Evolutionary conservation across 2,888 invertebrate species (phyloP).

Genomic region (Drosophila pseudotalamancana): DNA sequence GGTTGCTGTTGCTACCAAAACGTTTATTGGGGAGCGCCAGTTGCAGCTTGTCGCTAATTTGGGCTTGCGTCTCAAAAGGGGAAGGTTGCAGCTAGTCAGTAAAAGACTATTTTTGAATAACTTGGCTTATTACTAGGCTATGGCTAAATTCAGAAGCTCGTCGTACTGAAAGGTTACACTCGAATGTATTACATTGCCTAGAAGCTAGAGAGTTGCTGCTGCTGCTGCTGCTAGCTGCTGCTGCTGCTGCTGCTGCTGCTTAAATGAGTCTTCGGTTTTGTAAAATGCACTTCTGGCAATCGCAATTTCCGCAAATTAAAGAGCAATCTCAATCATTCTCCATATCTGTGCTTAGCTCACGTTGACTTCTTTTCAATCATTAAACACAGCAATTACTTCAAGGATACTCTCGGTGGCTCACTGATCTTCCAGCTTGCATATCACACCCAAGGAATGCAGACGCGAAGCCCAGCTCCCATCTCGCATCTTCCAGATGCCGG

Average conservation of each 20-base stretch:
- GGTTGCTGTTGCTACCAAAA: slow-evolving; percentile 25
- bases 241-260: background rate
- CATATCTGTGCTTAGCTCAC: slow-evolving; percentile 67
- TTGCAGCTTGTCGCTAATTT: slow-evolving; percentile 24
- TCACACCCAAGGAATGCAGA: slow-evolving; percentile 53
- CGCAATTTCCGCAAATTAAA: slow-evolving; percentile 75
- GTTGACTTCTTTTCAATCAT: slow-evolving; percentile 70
- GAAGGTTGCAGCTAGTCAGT: background rate
- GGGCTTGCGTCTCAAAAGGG: slow-evolving; percentile 9
- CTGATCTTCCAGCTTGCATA: slow-evolving; percentile 41
- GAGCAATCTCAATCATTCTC: slow-evolving; percentile 69
- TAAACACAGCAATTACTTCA: slow-evolving; percentile 68
- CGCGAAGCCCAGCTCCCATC: slow-evolving; percentile 16
- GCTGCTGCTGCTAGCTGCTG: background rate
- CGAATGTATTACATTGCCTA: background rate
- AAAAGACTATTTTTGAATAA: background rate
- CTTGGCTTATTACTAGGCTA: background rate
- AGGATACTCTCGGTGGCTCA: slow-evolving; percentile 48
- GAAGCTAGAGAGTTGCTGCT: background rate
- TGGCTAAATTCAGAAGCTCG: background rate
- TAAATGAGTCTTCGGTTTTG: background rate
- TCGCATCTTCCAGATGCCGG: slow-evolving; percentile 23
- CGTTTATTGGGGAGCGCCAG: slow-evolving; percentile 39
- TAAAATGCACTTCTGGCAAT: slow-evolving; percentile 24
- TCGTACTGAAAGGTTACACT: background rate